Conservation (phyloP, 1,140 invertebrate species). For the Drosophila nebulosa region DNA sequence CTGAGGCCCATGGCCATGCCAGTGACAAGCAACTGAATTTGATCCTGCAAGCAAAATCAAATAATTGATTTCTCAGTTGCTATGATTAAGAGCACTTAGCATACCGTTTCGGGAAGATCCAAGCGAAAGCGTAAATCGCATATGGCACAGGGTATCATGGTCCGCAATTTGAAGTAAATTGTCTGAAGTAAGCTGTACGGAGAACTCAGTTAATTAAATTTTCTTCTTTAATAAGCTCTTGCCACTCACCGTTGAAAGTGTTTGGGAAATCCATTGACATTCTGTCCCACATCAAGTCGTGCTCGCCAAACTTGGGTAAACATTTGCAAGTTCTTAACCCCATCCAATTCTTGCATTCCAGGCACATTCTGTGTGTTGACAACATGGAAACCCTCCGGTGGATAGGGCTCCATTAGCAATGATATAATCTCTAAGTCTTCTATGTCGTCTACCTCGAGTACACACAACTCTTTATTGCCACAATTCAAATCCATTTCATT, state of each 20-base stretch:
- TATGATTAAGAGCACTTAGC: neutral
- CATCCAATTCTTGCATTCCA: constrained; percentile 85
- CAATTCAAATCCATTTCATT: constrained; percentile 88
- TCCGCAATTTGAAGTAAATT: constrained; percentile 92
- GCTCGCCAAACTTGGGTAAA: constrained; percentile 92
- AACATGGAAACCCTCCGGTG: constrained; percentile 90
- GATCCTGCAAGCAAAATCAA: constrained; percentile 83
- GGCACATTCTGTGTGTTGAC: constrained; percentile 92
- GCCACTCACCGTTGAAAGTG: constrained; percentile 80
- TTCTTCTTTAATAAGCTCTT: neutral
- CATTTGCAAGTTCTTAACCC: constrained; percentile 91
- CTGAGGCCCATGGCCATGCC: constrained; percentile 88
- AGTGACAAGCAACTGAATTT: constrained; percentile 91
- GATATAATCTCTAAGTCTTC: constrained; percentile 92
- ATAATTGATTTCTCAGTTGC: neutral
- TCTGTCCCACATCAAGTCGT: constrained; percentile 84
- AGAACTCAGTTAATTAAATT: neutral
- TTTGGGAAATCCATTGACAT: constrained; percentile 85
- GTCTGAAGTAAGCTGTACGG: constrained; percentile 83
- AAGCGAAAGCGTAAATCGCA: constrained; percentile 90
- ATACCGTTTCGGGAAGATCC: constrained; percentile 88
- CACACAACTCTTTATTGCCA: constrained; percentile 91
- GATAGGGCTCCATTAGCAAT: constrained; percentile 88
- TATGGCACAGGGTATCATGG: constrained; percentile 91
- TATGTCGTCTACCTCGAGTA: constrained; percentile 93